Conservation (phyloP, 1,140 invertebrate genomes). For the Thrips palmi region DNA sequence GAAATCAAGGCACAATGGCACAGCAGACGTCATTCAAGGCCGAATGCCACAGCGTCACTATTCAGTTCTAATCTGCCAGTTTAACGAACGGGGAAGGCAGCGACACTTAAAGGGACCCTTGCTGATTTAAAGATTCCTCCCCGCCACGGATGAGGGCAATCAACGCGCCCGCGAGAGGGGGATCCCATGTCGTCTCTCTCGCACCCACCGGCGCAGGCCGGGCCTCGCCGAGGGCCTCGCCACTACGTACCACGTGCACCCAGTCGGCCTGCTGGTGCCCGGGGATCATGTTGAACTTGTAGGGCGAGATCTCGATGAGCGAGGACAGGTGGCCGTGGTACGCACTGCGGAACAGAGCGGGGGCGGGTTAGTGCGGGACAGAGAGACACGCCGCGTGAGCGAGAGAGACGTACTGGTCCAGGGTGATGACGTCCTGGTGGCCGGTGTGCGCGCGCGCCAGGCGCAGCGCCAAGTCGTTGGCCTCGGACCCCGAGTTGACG, state of each 20-base stretch:
- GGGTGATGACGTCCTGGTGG: conserved; percentile 71
- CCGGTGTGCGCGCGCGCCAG: conserved; percentile 77
- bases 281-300: conserved; percentile 82
- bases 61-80: too few species aligned
- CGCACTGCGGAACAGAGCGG: conserved; percentile 47
- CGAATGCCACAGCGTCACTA: too few species aligned
- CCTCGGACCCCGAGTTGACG: conserved; percentile 98
- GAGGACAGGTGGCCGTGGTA: conserved; percentile 95
- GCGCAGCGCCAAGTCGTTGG: conserved; percentile 90
- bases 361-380: not conserved
- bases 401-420: conserved; percentile 79
- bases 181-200: too few species aligned
- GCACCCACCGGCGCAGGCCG: too few species aligned
- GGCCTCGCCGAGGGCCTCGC: too few species aligned
- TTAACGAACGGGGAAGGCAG: too few species aligned
- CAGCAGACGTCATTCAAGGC: not conserved
- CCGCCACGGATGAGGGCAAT: too few species aligned
- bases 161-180: too few species aligned
- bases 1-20: not conserved
- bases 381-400: too few species aligned
- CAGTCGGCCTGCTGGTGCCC: conserved; percentile 63
- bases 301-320: conserved; percentile 92
- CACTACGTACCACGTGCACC: conserved; percentile 81
- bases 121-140: too few species aligned
- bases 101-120: too few species aligned